Base-by-base conservation (phyloP, 2,797 vertebrate genomes). In the Enteromius treurensis region DNA sequence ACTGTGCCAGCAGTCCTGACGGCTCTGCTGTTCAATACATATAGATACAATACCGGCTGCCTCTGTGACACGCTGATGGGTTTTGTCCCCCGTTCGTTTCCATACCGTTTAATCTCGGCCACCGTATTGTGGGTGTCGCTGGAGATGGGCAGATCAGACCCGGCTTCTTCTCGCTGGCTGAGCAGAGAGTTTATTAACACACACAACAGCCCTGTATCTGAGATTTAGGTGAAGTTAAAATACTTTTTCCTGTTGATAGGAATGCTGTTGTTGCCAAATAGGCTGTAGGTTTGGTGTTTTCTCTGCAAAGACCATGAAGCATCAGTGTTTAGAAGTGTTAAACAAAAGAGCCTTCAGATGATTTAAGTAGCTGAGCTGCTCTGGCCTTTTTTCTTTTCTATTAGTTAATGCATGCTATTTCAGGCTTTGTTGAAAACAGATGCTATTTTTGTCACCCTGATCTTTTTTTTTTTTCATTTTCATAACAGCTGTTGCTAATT, bases 11-110 rank as follows among this genome's bases (percentile, higher is more conserved):
- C 87, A 87, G 90, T 90, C 87, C 85, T 94, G 95, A 95, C 94
- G 95, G 93, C 91, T 92, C 91, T 89, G 92, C 86, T 94, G 94
- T 95, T 95, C 93, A 94, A 94, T 94, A 94, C 93, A 94, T 93
- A 93, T 91, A 92, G 93, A 95, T 92, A 95, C 94, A 95, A 95
- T 93, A 92, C 92, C 88, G 90, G 91, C 92, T 91, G 93, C 91
- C 92, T 94, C 93, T 79, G 73, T 93, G 94, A 95, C 93, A 94
- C 89, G 92, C 92, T 92, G 92, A 93, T 88, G 92, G 94, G 92
- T 93, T 93, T 94, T 92, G 91, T 94, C 91, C 91, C 91, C 82
- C 85, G 32, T 91, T 94, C 89, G 92, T 94, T 92, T 94, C 93
- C 92, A 92, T 91, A 92, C 91, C 88, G 89, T 90, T 94, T 93